Percentiles rank a stretch among this genome's conserved stretches.
phyloP scores from a whole-genome alignment of 2,113 vertebrate genomes.

The Pithys albifrons region DNA sequence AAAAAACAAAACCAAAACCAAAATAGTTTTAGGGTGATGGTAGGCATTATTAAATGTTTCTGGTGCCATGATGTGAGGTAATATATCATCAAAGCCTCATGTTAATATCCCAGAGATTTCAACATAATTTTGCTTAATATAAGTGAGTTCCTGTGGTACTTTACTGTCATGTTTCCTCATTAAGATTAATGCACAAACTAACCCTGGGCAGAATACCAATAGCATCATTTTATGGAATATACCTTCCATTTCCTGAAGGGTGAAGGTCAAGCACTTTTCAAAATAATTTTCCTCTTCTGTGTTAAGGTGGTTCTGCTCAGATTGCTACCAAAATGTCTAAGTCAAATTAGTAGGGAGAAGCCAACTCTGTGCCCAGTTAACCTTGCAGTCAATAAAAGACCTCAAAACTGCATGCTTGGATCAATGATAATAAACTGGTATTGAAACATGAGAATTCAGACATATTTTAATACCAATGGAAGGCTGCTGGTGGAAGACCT shows the following conservation, averaged over 20 bases:
- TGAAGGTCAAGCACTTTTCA: neutral
- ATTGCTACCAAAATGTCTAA: neutral
- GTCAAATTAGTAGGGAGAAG: neutral
- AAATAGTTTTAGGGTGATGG: neutral
- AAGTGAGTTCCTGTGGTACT: neutral
- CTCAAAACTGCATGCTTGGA: conserved; percentile 11
- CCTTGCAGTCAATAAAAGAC: neutral
- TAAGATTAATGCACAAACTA: neutral
- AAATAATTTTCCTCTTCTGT: neutral
- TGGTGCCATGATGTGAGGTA: neutral
- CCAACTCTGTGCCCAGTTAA: neutral
- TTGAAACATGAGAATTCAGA: neutral
- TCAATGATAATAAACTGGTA: neutral
- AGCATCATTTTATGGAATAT: neutral
- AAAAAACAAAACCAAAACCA: too few relatives aligned
- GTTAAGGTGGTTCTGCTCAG: neutral
- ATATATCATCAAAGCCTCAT: neutral
- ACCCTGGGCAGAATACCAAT: neutral
- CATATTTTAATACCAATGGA: neutral
- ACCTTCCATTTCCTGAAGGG: neutral
- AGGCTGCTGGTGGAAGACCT: conserved; percentile 74
- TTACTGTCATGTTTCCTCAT: neutral
- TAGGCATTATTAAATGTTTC: neutral
- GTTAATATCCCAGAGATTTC: neutral
- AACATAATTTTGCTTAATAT: neutral